phyloP scores from a whole-genome alignment of 2,113 vertebrate genomes.

The Puffinus mauretanicus region DNA sequence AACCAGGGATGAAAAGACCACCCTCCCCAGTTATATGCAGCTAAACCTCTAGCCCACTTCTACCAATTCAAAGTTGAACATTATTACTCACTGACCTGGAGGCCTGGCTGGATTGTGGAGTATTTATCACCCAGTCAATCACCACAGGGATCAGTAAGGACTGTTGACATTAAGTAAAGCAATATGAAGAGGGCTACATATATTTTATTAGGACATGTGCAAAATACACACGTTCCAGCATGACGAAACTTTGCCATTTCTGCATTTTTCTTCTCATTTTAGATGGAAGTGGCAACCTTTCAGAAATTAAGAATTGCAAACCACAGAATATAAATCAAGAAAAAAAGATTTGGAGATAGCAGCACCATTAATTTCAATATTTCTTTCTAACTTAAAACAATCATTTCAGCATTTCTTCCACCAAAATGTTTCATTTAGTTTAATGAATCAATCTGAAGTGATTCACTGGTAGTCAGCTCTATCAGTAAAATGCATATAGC shows the following conservation, averaged over 20 bases:
- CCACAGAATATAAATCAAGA: not conserved
- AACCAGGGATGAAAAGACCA: not conserved
- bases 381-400: not conserved
- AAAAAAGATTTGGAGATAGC: not conserved
- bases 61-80: not conserved
- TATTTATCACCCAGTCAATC: not conserved
- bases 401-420: not conserved
- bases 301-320: not conserved
- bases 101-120: not conserved
- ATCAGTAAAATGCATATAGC: no score
- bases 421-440: not conserved
- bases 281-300: not conserved
- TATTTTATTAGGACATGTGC: not conserved
- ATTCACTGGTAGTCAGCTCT: no score
- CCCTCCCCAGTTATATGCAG: fast-evolving
- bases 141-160: not conserved
- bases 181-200: not conserved
- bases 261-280: not conserved
- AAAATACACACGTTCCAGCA: not conserved
- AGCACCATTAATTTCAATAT: not conserved
- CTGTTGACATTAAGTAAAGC: not conserved
- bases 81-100: not conserved
- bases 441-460: not conserved
- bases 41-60: not conserved
- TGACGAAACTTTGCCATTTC: not conserved